phyloP scores from a whole-genome alignment of 2,888 invertebrate species.

The Chaetoderma sp. region DNA sequence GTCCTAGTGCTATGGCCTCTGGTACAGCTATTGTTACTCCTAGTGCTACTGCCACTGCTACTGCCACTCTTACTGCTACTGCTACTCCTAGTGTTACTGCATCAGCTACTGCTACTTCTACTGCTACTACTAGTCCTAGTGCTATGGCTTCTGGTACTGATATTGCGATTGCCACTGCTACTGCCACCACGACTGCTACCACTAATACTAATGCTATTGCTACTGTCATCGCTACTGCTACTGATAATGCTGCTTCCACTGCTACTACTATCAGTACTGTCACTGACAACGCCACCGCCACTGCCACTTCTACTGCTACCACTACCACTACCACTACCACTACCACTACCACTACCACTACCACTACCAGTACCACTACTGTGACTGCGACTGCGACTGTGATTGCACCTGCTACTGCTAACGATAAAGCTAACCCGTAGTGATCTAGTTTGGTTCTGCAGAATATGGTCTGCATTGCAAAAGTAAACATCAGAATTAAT shows the following conservation, averaged over 20 bases:
- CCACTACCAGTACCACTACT: too few species aligned
- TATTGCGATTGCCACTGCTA: conserved; percentile 19
- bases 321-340: conserved; percentile 24
- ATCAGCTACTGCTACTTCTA: conserved; percentile 5
- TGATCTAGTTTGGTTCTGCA: too few species aligned
- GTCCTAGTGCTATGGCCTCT: conserved; percentile 5
- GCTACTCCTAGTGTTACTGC: conserved; percentile 11
- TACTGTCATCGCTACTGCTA: background rate
- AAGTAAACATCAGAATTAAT: too few species aligned
- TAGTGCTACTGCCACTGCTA: conserved; percentile 21
- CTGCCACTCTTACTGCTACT: conserved; percentile 24
- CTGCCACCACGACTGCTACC: conserved; percentile 23
- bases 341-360: too few species aligned
- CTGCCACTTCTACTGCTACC: conserved; percentile 23
- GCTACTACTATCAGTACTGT: conserved; percentile 3
- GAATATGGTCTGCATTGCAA: too few species aligned
- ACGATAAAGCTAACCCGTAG: too few species aligned
- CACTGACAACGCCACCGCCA: conserved; percentile 2
- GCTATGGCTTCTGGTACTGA: conserved; percentile 5
- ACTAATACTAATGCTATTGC: conserved; percentile 21
- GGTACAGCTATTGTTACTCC: conserved; percentile 14
- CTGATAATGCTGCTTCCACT: conserved; percentile 4
- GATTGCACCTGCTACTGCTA: too few species aligned
- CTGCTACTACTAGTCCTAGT: conserved; percentile 6
- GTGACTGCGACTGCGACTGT: too few species aligned